Percentiles rank a stretch among this genome's conserved stretches.
phyloP scores from a whole-genome alignment of 2,888 invertebrate species.

The Stramonita haemastoma region DNA sequence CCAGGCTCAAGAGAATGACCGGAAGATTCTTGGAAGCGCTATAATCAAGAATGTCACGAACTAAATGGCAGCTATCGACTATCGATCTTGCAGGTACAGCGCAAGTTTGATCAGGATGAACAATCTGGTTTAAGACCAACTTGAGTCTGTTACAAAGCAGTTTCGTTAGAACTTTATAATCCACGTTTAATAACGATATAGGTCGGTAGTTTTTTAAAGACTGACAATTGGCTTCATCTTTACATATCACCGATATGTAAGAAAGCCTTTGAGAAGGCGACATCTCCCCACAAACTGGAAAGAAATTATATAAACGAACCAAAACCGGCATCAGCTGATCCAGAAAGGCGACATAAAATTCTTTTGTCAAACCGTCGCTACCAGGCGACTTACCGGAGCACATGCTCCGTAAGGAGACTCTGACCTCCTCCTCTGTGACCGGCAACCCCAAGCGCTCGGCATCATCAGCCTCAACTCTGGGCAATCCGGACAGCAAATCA shows the following conservation, averaged over 20 bases:
- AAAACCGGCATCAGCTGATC: conserved; percentile 44
- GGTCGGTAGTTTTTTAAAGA: conserved; percentile 55
- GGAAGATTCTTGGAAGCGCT: conserved; percentile 48
- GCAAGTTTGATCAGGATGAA: conserved; percentile 55
- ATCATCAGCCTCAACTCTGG: background rate
- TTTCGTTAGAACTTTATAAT: conserved; percentile 57
- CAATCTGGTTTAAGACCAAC: conserved; percentile 46
- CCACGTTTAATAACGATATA: conserved; percentile 55
- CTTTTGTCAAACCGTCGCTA: conserved; percentile 52
- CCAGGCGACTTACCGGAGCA: conserved; percentile 33
- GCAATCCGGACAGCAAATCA: background rate
- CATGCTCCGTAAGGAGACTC: background rate
- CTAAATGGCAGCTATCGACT: conserved; percentile 54
- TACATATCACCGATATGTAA: background rate
- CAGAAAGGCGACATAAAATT: conserved; percentile 51
- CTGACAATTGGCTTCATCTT: background rate
- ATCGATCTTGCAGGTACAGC: conserved; percentile 52
- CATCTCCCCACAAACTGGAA: background rate
- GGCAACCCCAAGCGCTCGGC: background rate
- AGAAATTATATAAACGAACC: background rate
- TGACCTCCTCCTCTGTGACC: background rate
- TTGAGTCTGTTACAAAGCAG: conserved; percentile 49
- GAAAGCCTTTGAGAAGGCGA: background rate
- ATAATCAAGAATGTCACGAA: conserved; percentile 52
- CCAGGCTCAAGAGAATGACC: conserved; percentile 47